Evolutionary conservation across 2,797 vertebrate species (phyloP), one percentile per base, ranked within the genome.

Genomic region (Lepidocolaptes lacrymiger): DNA sequence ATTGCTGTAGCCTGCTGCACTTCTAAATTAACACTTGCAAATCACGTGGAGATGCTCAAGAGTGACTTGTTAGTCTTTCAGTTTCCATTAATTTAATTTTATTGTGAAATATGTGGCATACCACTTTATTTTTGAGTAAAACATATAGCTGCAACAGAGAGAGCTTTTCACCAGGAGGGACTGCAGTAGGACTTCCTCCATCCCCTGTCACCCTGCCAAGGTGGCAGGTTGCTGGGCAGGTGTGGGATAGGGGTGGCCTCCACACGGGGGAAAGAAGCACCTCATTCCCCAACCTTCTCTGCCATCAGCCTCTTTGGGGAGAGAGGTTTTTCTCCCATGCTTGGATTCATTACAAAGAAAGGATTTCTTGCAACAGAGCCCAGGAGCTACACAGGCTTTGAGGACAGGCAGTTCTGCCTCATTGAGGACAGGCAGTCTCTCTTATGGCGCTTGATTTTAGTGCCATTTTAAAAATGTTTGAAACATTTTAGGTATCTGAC

Each of bases 191-290:
- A 39, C 20, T 54, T 89, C 7, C 12, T 20, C 34, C 9, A 9
- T 24, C 7, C 16, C 32, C 24, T 80, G 9, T n/a, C 4, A 2
- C 13, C 39, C 56, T 41, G 8, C 14, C 15, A 39, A 41, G 26
- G n/a, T 7, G 30, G 26, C 9, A 58, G 2, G 1, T 43, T 2
- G 0, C 24, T 49, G 83, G 48, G 32, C 20, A 61, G 14, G 14
- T 0, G 0, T 32, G 56, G 9, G 16, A 2, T 27, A 4, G 1
- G 10, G 46, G 27, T 58, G 28, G 14, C 54, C 32, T 80, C 63
- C 1, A 1, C 20, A 27, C 6, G 1, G 2, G 20, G 30, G n/a
- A 69, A 66, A 69, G 36, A 17, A 34, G 26, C 1, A 6, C 10
- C 27, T 51, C 2, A 2, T 27, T 11, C 2, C 49, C 19, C 4